Conservation (phyloP, 2,113 vertebrate genomes). For the Halcyon senegalensis region DNA sequence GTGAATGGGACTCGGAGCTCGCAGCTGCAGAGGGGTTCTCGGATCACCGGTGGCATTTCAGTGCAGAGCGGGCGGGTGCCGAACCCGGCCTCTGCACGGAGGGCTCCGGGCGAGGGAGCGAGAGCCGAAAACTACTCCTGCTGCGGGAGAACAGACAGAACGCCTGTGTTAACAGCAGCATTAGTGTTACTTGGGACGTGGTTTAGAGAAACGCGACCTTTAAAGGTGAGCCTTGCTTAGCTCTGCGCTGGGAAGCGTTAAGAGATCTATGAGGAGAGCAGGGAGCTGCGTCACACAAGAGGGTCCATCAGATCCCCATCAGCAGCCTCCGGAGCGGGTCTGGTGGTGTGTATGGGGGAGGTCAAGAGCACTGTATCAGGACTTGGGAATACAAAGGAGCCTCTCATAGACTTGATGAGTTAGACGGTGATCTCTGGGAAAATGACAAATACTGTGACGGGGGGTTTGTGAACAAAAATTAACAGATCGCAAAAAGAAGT, state of each 20-base stretch:
- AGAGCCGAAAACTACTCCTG: neutral
- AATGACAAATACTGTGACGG: neutral
- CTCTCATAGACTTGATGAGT: neutral
- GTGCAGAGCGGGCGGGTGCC: neutral
- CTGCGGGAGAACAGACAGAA: neutral
- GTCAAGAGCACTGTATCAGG: neutral
- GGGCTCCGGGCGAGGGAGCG: neutral
- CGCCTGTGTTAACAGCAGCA: neutral
- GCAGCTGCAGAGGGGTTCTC: neutral
- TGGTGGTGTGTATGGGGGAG: neutral
- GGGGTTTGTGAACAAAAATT: neutral
- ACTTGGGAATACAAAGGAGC: neutral
- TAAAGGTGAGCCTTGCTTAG: neutral
- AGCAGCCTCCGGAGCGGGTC: neutral
- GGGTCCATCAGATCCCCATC: neutral
- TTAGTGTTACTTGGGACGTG: fast-evolving
- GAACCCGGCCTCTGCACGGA: neutral
- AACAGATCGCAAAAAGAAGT: neutral
- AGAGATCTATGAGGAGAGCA: neutral
- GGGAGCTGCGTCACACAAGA: neutral
- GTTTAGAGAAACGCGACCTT: slow-evolving; percentile 41
- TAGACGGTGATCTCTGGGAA: neutral
- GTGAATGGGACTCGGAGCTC: neutral
- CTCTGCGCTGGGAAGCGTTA: neutral
- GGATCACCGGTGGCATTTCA: neutral